Evolutionary conservation across 2,797 vertebrate species (phyloP), one percentile per base, ranked within the genome.

Genomic region (Lepilemur ruficaudatus): DNA sequence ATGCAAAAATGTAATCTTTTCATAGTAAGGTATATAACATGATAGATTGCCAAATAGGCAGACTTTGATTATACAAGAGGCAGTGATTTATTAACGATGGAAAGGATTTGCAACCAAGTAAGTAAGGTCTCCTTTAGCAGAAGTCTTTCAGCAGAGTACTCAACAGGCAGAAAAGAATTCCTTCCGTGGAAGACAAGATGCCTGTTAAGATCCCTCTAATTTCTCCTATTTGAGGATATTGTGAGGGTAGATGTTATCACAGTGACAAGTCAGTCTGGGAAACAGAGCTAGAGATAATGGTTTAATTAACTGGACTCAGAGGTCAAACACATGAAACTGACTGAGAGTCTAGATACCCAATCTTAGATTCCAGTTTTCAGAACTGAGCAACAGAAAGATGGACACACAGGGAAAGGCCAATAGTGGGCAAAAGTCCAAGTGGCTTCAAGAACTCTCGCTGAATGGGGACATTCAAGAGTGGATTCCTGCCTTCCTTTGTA

Each of bases 241-340:
- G 15, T 81, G 59, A 93, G 52, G 43, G 46, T 69, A 50, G 30
- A 88, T 67, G 55, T 25, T 52, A 93, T 55, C 35, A 46, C 23
- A 81, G 41, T 93, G 84, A 69, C 43, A 69, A 81, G 46, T 90
- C 59, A 79, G 11, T 23, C 25, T 93, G 22, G 5, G 7, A 92
- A 78, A 81, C 38, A 81, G n/a, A 88, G 17, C 22, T 93, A 76
- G 41, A 90, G 38, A 61, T 28, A 67, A 81, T 67, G 32, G 25
- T 52, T 94, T 94, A 52, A 96, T 82, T 90, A 84, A 41, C 28
- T 48, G 25, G 20, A 84, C 72, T 90, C 48, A 72, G 50, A 91
- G 6, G 50, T 81, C 57, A 90, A 92, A 50, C 17, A 32, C 20
- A 23, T 28, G 76, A n/a, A 93, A 80, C n/a, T 75, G 59, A 89